A percentile compares a stretch with the other conserved stretches of the same genome.
Evolutionary conservation across 2,113 vertebrate genomes (phyloP).

Genomic region (Rhadina sibilatrix): DNA sequence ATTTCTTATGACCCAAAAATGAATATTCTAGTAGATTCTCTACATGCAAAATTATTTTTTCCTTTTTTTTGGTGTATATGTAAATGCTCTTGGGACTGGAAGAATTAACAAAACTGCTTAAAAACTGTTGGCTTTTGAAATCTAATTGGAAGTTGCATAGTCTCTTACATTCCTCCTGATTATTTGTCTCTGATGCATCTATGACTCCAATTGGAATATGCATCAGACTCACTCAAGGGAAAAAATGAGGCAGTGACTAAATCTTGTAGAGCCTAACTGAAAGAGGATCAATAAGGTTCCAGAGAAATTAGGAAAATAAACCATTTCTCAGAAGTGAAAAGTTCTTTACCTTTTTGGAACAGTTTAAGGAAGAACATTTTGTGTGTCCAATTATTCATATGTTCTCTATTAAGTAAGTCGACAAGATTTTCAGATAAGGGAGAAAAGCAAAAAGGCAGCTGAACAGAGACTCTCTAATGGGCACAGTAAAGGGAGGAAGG

Average conservation of each 20-base stretch:
- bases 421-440: not conserved
- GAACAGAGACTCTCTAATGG: not conserved
- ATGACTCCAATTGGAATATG: not conserved
- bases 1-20: not conserved
- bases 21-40: not conserved
- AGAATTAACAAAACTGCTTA: not conserved
- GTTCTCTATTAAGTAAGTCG: not conserved
- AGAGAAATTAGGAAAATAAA: not conserved
- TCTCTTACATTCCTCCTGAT: not conserved
- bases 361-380: not conserved
- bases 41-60: not conserved
- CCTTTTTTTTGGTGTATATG: not conserved
- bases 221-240: not conserved
- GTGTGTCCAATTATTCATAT: not conserved
- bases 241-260: not conserved
- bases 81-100: not conserved
- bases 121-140: not conserved
- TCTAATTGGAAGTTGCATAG: not conserved
- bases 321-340: not conserved
- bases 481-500: not conserved
- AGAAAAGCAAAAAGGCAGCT: not conserved
- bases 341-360: not conserved
- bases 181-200: not conserved
- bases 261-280: not conserved
- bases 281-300: not conserved